Percentiles rank a stretch among this genome's conserved stretches.
These are phyloP conservation scores for Meda fulgida DNA, from an alignment of 2,797 vertebrate species.

Conservation along the genomic window DNA sequence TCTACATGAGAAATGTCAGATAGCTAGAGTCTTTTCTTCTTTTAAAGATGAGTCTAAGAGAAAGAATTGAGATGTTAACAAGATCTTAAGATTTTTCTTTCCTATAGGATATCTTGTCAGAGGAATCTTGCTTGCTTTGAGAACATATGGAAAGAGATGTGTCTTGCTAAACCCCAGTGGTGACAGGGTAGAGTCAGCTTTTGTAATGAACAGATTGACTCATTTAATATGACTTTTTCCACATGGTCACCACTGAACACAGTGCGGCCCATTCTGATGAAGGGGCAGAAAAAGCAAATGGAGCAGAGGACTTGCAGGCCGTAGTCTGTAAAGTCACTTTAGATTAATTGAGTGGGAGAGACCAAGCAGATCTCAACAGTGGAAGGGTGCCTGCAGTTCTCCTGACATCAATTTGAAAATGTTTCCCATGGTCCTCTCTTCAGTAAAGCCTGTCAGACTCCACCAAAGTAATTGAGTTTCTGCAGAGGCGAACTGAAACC, in stretches of 20 bases:
- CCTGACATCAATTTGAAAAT: conserved; percentile 39
- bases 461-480: conserved; percentile 58
- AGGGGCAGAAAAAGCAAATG: not conserved
- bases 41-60: not conserved
- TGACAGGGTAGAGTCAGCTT: not conserved
- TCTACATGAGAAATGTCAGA: not conserved
- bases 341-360: conserved; percentile 17
- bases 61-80: not conserved
- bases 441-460: conserved; percentile 55
- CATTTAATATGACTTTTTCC: conserved; percentile 25
- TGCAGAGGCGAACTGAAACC: conserved; percentile 47
- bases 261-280: conserved; percentile 3
- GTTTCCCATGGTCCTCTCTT: conserved; percentile 48
- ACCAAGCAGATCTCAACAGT: conserved; percentile 8
- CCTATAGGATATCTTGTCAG: not conserved
- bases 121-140: conserved; percentile 2
- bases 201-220: conserved; percentile 37
- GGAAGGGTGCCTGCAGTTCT: conserved; percentile 4
- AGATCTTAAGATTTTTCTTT: not conserved
- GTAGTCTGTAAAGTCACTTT: not conserved
- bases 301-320: not conserved
- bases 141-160: conserved; percentile 3
- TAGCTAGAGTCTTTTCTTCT: too few relatives aligned
- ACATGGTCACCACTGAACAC: conserved; percentile 11
- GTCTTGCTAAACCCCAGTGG: not conserved